Percentiles rank a stretch among this genome's conserved stretches.
phyloP scores from a whole-genome alignment of 2,797 vertebrate genomes.

The Halcyon leucocephala region DNA sequence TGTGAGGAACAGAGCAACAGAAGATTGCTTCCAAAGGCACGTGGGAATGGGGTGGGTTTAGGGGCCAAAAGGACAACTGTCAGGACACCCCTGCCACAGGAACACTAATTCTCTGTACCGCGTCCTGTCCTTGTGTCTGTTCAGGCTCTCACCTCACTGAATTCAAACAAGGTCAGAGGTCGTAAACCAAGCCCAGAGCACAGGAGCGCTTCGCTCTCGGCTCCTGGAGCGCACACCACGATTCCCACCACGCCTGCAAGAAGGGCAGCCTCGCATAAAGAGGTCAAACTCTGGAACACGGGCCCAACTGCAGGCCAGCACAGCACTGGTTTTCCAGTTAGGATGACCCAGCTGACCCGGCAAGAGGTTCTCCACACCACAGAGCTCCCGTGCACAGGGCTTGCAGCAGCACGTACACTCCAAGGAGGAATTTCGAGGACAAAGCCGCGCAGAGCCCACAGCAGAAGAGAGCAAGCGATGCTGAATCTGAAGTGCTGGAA shows the following conservation, averaged over 20 bases:
- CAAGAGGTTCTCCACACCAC: neutral
- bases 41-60: rapidly evolving
- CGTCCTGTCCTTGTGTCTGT: neutral
- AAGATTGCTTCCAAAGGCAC: neutral
- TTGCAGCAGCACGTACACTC: rapidly evolving
- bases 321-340: neutral
- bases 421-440: neutral
- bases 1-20: neutral
- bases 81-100: rapidly evolving
- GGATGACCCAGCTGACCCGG: neutral
- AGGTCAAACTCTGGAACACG: rapidly evolving
- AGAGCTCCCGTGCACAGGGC: neutral
- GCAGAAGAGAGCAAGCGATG: rapidly evolving
- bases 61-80: neutral
- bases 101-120: neutral
- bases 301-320: rapidly evolving
- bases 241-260: rapidly evolving
- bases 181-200: neutral
- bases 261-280: neutral
- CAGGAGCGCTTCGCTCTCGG: neutral
- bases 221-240: neutral
- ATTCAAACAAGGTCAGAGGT: rapidly evolving
- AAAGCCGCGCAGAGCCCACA: neutral
- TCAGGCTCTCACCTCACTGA: neutral
- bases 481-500: neutral